Evolutionary conservation across 1,140 invertebrate genomes (phyloP).

Genomic region (Littorina saxatilis): DNA sequence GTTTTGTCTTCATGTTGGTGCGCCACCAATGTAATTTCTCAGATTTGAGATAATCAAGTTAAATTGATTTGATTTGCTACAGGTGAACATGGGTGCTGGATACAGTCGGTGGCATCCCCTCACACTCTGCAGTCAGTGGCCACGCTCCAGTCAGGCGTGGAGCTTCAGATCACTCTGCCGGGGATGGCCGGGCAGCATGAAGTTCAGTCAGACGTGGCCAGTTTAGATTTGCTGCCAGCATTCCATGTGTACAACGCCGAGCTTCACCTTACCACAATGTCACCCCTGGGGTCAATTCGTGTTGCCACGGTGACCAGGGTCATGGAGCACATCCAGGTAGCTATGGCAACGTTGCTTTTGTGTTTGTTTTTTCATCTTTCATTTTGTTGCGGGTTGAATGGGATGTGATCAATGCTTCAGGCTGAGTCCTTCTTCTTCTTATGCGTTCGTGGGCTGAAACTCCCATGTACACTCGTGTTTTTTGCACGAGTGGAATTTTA

Average conservation of each 20-base stretch:
- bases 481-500: too few relatives aligned
- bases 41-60: too few relatives aligned
- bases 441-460: too few relatives aligned
- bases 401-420: not conserved
- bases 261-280: conserved; percentile 61
- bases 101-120: conserved; percentile 4
- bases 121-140: conserved; percentile 61
- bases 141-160: conserved; percentile 63
- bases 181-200: conserved; percentile 59
- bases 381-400: not conserved
- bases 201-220: conserved; percentile 54
- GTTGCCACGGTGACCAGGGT: conserved; percentile 57
- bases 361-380: not conserved
- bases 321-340: conserved; percentile 63
- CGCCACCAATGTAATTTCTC: too few relatives aligned
- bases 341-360: not conserved
- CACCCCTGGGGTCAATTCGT: conserved; percentile 57
- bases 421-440: not conserved
- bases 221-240: conserved; percentile 68
- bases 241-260: conserved; percentile 71
- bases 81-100: conserved; percentile 36
- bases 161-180: conserved; percentile 55
- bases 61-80: too few relatives aligned
- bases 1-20: too few relatives aligned
- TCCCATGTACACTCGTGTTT: too few relatives aligned